Percentiles rank a stretch among this genome's conserved stretches.
Evolutionary conservation across 2,797 vertebrate species (phyloP).

Genomic region (Threskiornis aethiopicus): DNA sequence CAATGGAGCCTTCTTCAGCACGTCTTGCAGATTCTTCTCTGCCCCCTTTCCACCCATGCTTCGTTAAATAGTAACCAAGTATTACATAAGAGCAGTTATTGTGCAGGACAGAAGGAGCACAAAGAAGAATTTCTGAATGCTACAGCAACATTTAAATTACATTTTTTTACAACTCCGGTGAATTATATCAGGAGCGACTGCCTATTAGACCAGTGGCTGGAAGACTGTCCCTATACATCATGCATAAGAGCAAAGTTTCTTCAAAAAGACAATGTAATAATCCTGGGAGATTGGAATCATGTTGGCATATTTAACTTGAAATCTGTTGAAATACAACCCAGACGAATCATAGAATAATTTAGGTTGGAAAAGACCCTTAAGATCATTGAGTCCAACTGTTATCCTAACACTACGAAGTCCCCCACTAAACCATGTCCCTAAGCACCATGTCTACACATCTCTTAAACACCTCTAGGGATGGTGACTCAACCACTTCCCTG

Average conservation of each 20-base stretch:
- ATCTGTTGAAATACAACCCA: background rate
- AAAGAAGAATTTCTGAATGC: background rate
- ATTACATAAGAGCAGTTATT: rapidly evolving
- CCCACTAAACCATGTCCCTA: background rate
- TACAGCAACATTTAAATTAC: background rate
- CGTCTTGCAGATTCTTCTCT: background rate
- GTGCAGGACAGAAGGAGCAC: background rate
- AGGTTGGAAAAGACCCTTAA: background rate
- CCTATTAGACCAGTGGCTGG: background rate
- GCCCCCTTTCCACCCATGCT: background rate
- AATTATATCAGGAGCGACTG: background rate
- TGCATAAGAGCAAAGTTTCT: background rate
- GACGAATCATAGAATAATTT: background rate
- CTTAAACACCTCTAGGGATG: background rate
- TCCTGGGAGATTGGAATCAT: background rate
- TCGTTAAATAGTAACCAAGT: background rate
- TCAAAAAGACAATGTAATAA: background rate
- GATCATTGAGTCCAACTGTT: background rate
- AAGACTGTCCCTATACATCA: background rate
- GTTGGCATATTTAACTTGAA: background rate
- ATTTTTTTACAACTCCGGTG: background rate
- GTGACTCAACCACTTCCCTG: background rate
- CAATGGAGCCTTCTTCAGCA: background rate
- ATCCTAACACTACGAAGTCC: background rate
- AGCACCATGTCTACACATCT: rapidly evolving